Percentiles rank a stretch among this genome's conserved stretches.
These are phyloP conservation scores for Haemorhous mexicanus DNA, from an alignment of 2,113 vertebrate genomes.

Conservation along the genomic window DNA sequence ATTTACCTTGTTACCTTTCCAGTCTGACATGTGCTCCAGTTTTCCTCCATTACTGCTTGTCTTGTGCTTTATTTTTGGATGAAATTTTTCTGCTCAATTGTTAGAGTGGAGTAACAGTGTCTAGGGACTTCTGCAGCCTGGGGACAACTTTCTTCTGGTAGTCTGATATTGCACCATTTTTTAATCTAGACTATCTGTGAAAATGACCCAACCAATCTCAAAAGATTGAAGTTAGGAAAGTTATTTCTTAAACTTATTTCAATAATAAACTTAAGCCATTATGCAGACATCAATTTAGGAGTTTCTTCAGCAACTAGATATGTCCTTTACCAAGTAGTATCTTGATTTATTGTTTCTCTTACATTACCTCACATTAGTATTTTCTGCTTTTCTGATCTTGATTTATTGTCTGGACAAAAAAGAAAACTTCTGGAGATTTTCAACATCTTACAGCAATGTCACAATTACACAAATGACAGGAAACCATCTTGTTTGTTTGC, in stretches of 20 bases:
- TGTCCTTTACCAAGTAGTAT: not conserved
- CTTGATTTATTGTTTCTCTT: not conserved
- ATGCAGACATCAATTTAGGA: not conserved
- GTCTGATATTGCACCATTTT: not conserved
- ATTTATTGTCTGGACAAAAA: constrained; percentile 24
- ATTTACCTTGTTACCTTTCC: not conserved
- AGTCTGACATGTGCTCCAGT: not conserved
- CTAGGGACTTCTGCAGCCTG: not conserved
- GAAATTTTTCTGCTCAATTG: not conserved
- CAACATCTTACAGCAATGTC: not conserved
- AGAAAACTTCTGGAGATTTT: constrained; percentile 9
- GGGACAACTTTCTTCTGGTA: not conserved
- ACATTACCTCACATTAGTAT: not conserved
- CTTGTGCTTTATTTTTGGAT: not conserved
- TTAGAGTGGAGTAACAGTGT: not conserved
- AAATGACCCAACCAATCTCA: not conserved
- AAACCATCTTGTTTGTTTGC: not conserved
- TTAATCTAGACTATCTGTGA: not conserved
- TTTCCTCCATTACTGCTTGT: not conserved
- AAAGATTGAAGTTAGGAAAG: not conserved
- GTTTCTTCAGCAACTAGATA: not conserved
- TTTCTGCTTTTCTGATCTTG: constrained; percentile 9
- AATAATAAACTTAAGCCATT: not conserved
- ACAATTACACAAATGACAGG: not conserved
- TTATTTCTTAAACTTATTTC: not conserved